A percentile compares a stretch with the other conserved stretches of the same genome.
These are phyloP conservation scores for Ostrea denselamellosa DNA, from an alignment of 1,140 invertebrate species.

Conservation along the genomic window DNA sequence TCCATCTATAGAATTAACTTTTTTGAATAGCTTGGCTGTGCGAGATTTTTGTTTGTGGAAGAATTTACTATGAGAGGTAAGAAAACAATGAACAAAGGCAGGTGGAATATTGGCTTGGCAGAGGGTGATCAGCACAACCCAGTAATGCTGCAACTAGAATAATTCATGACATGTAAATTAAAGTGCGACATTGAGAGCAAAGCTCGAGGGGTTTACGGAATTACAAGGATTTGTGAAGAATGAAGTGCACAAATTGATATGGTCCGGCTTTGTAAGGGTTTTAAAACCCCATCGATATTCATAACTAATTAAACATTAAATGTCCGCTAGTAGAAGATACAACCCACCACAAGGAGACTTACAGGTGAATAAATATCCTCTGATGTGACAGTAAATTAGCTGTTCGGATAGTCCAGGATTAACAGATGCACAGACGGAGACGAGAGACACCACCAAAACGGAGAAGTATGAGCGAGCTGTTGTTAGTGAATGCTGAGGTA, in stretches of 20 bases:
- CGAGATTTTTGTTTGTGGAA: not conserved
- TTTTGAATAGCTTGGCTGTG: no score
- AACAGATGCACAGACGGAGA: not conserved
- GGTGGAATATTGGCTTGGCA: not conserved
- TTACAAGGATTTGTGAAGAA: not conserved
- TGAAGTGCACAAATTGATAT: conserved; percentile 36
- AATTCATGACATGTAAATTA: conserved; percentile 38
- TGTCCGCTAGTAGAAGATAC: not conserved
- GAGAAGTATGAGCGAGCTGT: not conserved
- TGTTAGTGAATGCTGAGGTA: not conserved
- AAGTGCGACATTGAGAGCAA: conserved; percentile 14
- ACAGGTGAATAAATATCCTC: not conserved
- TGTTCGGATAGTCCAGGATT: not conserved
- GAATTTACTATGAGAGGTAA: not conserved
- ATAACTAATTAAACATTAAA: conserved; percentile 37
- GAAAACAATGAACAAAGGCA: not conserved
- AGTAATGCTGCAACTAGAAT: conserved; percentile 13
- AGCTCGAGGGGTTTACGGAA: not conserved
- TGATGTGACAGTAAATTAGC: conserved; percentile 2
- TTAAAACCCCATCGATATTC: conserved; percentile 30
- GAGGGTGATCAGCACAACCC: not conserved
- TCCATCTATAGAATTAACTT: no score
- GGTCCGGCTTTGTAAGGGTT: not conserved
- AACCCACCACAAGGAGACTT: not conserved
- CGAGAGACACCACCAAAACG: not conserved